Base-by-base conservation (phyloP, 2,888 invertebrate genomes). In the Drosophila pseudotakahashii region DNA sequence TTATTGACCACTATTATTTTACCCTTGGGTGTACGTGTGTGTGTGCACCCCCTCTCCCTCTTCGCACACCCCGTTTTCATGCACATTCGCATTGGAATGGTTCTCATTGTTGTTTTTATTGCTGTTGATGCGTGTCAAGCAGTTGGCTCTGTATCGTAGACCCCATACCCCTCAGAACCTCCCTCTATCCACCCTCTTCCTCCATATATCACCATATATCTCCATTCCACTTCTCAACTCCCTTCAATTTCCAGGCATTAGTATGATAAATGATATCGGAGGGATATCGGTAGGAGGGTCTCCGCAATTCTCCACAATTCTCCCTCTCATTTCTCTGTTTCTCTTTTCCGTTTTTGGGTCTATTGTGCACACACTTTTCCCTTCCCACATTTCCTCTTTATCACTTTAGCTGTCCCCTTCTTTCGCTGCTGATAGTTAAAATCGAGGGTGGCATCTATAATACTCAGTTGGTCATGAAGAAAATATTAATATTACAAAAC, bases 191-290 rank as follows among this genome's bases (percentile, higher is more conserved):
- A 47, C 14, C 47, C 30, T 45, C 4, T 4, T 1, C 13, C 45
- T 5, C n/a, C 26, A n/a, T 26, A 26, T 7, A 42, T 16, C 14
- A 39, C 39, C 41, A 23, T 44, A 42, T 45, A 30, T 37, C 36
- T 34, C 55, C 37, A 42, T 37, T 55, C 60, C n/a, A 30, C 30
- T 39, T 53, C 16, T 32, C 19, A n/a, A n/a, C 54, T 53, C 58
- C 42, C 41, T 63, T 68, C 77, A 79, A 78, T 77, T 77, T 77
- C 63, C 71, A 59, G 59, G 75, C 78, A 77, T 78, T 77, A 77
- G 75, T 69, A 69, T 80, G 78, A 78, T 78, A 78, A 78, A 77
- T 80, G 71, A 78, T 80, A 53, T 36, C 58, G 57, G 11, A 57
- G 48, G 42, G 34, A 44, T 26, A 53, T 44, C 48, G 44, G 19